These are phyloP conservation scores for Halcyon chelicuti DNA, from an alignment of 2,797 vertebrate genomes.

Conservation along the genomic window DNA sequence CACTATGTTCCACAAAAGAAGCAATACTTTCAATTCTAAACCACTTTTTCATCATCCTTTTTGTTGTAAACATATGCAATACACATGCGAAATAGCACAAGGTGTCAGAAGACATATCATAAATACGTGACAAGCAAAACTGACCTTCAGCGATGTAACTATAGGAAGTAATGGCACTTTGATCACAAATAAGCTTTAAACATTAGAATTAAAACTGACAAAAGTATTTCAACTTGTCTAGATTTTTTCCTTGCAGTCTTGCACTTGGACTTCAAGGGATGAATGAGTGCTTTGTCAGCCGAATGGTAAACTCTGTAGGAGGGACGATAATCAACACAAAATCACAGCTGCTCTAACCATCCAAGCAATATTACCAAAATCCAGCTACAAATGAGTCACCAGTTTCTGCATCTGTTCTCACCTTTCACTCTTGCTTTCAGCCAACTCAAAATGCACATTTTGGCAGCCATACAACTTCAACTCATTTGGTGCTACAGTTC, in stretches of 20 bases:
- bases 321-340: background rate
- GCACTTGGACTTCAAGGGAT: background rate
- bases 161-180: background rate
- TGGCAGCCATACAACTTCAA: slow-evolving; percentile 2
- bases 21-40: background rate
- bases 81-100: background rate
- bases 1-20: background rate
- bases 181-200: background rate
- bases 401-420: slow-evolving; percentile 2
- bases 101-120: background rate
- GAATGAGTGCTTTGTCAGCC: background rate
- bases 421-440: background rate
- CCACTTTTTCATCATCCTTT: background rate
- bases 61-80: background rate
- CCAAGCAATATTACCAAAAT: background rate
- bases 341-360: background rate
- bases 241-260: background rate
- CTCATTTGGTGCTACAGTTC: slow-evolving; percentile 3
- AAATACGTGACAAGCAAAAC: background rate
- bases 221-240: background rate
- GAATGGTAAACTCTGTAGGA: background rate
- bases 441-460: slow-evolving; percentile 11
- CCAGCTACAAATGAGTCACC: background rate
- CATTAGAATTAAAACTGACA: background rate
- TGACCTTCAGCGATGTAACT: background rate